phyloP scores from a whole-genome alignment of 2,797 vertebrate species.

The Geotrypetes seraphini region DNA sequence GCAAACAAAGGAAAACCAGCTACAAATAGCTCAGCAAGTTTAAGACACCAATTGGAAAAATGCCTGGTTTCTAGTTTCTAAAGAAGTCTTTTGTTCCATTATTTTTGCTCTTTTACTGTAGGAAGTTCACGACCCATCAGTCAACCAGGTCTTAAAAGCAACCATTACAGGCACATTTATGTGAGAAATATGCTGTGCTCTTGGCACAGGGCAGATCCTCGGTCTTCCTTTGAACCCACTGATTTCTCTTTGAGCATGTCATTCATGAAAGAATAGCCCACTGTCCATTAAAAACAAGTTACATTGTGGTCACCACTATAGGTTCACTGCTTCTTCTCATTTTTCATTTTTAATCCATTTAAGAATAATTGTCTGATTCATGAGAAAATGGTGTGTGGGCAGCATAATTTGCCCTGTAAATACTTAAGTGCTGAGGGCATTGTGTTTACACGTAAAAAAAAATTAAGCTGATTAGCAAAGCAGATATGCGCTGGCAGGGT shows the following conservation, averaged over 20 bases:
- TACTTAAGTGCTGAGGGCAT: too few relatives aligned
- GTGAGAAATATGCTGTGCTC: neutral
- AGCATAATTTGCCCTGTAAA: too few relatives aligned
- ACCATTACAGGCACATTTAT: neutral
- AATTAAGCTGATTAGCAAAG: too few relatives aligned
- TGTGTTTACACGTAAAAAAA: too few relatives aligned
- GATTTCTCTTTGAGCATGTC: neutral
- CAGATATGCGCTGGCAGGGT: too few relatives aligned
- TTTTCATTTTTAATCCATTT: too few relatives aligned
- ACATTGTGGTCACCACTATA: neutral
- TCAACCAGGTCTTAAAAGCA: neutral
- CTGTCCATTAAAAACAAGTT: neutral
- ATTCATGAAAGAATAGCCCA: neutral
- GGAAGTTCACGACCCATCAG: constrained; percentile 1
- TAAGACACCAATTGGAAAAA: too few relatives aligned
- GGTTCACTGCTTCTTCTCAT: neutral
- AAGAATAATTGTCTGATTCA: too few relatives aligned
- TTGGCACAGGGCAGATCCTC: neutral
- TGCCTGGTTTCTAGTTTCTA: too few relatives aligned
- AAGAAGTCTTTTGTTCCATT: neutral
- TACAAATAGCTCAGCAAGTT: too few relatives aligned
- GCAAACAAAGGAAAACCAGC: too few relatives aligned
- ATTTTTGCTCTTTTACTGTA: neutral
- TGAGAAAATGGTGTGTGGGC: too few relatives aligned
- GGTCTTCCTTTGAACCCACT: neutral